Evolutionary conservation across 2,797 vertebrate genomes (phyloP), one percentile per base, ranked within the genome.

Genomic region (Diceros bicornis): DNA sequence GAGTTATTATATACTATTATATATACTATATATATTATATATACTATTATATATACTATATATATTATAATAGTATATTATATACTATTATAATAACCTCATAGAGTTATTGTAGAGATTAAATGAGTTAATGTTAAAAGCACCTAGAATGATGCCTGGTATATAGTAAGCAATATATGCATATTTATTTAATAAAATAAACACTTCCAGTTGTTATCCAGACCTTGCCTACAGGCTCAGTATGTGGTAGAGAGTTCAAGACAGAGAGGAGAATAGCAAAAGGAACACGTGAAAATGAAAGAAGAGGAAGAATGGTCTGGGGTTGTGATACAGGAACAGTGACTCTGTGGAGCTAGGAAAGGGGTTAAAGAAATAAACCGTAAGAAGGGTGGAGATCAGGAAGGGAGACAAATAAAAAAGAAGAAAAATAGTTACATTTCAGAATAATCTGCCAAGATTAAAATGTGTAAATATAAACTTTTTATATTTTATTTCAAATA

Each of bases 161-260:
- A 27, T 72, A 16, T n/a, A n/a, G 1, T 62, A 66, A 94, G 59
- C 68, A 55, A 50, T 86, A 29, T n/a, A 14, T 95, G n/a, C 7
- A 2, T 79, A 44, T 83, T 72, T 96, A 62, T 44, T 68, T 93
- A 95, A 79, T 47, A 83, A 94, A 94, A 20, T 78, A 75, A 95
- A 79, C 14, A 44, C 25, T 81, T 66, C 1, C 20, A 16, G 37
- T 92, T 68, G 47, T 47, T 50, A 41, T 57, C 29, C 32, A 50
- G 59, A n/a, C 12, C 47, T 29, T 85, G 32, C 34, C 44, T 17
- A 8, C 4, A 41, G 23, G 41, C 72, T 62, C 75, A 18, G n/a
- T 94, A 18, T 55, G n/a, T 75, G 41, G 6, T 68, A 75, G 59
- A 96, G 6, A 5, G 2, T 61, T 91, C 32, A 77, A 72, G 59